Evolutionary conservation across 2,888 invertebrate genomes (phyloP).

Genomic region (Parnassius glacialis): DNA sequence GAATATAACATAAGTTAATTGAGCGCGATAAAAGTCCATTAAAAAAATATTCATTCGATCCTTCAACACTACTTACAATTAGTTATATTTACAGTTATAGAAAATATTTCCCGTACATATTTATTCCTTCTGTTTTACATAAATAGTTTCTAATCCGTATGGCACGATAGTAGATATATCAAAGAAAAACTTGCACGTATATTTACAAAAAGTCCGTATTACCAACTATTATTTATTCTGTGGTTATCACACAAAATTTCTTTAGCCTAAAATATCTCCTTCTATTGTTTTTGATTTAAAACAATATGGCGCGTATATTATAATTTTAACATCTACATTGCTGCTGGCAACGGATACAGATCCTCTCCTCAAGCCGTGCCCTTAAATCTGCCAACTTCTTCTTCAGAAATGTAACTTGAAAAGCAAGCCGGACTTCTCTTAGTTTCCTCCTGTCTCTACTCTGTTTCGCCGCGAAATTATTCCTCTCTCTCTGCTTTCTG

Average conservation of each 20-base stretch:
- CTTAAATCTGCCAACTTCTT: constrained; percentile 52
- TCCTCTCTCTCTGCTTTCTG: constrained; percentile 92
- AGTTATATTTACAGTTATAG: constrained; percentile 8
- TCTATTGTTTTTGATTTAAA: neutral
- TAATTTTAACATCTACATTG: constrained; percentile 27
- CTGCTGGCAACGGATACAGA: constrained; percentile 44
- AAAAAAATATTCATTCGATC: too few species aligned
- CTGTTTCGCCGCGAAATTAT: constrained; percentile 97
- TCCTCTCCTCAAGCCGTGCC: constrained; percentile 40
- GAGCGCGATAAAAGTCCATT: too few species aligned
- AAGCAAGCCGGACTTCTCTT: constrained; percentile 95
- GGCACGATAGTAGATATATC: neutral
- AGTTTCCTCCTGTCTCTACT: constrained; percentile 94
- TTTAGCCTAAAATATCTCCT: constrained; percentile 1
- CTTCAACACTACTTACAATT: too few species aligned
- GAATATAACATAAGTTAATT: too few species aligned
- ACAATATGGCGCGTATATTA: neutral
- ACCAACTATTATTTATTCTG: too few species aligned
- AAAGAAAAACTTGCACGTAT: constrained; percentile 19
- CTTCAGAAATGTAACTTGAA: constrained; percentile 89
- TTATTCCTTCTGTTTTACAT: neutral
- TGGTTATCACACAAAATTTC: neutral
- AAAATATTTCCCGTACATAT: neutral
- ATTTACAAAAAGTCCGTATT: neutral
- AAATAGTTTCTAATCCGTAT: constrained; percentile 1